Base-by-base conservation (phyloP, 2,888 invertebrate genomes). In the Alloplasta piceator region DNA sequence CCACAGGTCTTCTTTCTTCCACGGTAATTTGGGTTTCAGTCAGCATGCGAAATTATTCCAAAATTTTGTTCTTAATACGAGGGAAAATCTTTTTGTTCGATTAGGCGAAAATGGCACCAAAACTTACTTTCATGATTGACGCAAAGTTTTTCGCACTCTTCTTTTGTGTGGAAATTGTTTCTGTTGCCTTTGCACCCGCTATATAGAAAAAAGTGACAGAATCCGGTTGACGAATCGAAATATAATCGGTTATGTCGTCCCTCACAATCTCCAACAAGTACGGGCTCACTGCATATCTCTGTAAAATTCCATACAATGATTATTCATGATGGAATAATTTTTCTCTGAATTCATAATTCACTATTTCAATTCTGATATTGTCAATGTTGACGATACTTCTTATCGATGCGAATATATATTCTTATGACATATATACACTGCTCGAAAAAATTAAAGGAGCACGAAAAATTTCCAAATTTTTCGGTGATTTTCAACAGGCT, bases 161-260 rank as follows among this genome's bases (percentile, higher is more conserved):
- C 94, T 76, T 95, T 94, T 0, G 95, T 95, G 72, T 94, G 94
- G 92, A 98, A 98, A 91, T 97, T 97, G 92, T 98, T 98, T 55
- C 94, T 94, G 91, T 98, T 98, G 0, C 96, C 97, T 61, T 96
- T 96, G 90, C 99, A 99, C 50, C 98, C 98, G 36, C 96, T 96
- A 93, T 96, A 98, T 71, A 95, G 95, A 92, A 98, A 99, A 5
- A 96, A 94, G 86, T 95, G 95, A 90, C 99, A 99, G 39, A 94
- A 93, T 36, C 95, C 94, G 48, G 94, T 94, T 36, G 94, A 91
- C 38, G 93, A 93, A 91, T 98, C 96, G 91, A 95, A 98, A 93
- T 96, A 91, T 16, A 84, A 84, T 3, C 92, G 89, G 48, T 90
- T 85, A 58, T 87, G 88, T 1, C 63, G 74, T n/a, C 78, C 85